Conservation (phyloP, 35 echinoderm and acorn worm genomes). For the Anneissia japonica region DNA sequence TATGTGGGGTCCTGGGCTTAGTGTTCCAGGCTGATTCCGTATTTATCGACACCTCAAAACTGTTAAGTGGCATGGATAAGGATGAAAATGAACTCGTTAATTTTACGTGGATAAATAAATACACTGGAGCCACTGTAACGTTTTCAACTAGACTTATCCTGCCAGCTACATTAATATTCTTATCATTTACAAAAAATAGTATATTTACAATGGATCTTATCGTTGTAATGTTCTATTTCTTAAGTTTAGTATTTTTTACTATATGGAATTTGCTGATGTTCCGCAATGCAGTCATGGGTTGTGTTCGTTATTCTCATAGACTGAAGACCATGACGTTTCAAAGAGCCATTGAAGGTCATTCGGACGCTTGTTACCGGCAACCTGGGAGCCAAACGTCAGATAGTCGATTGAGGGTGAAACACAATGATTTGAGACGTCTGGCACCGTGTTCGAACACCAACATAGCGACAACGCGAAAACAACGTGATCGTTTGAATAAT, state of each 20-base stretch:
- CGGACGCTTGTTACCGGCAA: background rate
- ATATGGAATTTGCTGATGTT: background rate
- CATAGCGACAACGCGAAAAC: background rate
- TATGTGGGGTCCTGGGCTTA: background rate
- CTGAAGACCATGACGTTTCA: background rate
- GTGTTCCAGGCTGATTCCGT: background rate
- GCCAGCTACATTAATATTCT: background rate
- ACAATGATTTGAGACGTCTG: background rate
- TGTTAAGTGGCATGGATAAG: background rate
- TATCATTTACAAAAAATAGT: background rate
- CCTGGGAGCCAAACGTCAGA: background rate
- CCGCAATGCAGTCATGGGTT: background rate
- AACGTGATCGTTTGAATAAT: background rate
- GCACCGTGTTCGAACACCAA: background rate
- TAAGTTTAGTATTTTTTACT: background rate
- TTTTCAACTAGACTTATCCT: background rate
- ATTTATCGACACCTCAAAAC: background rate
- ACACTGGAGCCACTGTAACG: background rate
- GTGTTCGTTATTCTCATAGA: background rate
- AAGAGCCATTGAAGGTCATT: background rate
- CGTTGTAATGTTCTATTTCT: background rate
- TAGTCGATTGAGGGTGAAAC: background rate
- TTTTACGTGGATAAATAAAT: background rate
- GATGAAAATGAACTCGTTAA: background rate
- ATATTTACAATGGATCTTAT: background rate